A percentile compares a stretch with the other conserved stretches of the same genome.
Conservation (phyloP, 2,113 vertebrate genomes). For the Saguinus midas region DNA sequence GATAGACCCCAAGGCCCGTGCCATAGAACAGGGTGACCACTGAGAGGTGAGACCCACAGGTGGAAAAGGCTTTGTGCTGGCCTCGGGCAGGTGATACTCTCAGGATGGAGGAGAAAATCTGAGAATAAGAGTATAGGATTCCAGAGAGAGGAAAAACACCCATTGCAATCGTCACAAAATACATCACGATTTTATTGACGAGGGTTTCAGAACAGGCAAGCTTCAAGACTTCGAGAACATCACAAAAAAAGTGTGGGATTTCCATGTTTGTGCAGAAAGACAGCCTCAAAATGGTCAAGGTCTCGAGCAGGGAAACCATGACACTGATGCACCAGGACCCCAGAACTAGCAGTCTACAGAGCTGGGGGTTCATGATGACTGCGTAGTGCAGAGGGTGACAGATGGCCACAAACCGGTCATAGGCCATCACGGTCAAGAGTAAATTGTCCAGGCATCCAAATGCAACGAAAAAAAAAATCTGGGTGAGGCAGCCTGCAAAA, state of each 20-base stretch:
- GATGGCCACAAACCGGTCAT: slow-evolving; percentile 32
- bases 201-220: neutral
- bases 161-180: neutral
- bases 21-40: slow-evolving; percentile 40
- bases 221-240: slow-evolving; percentile 50
- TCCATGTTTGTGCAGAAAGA: slow-evolving; percentile 26
- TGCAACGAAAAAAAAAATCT: slow-evolving; percentile 29
- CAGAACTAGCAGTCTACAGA: slow-evolving; percentile 8
- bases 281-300: neutral
- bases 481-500: neutral
- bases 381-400: slow-evolving; percentile 16
- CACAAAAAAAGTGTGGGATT: slow-evolving; percentile 45
- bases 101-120: slow-evolving; percentile 46
- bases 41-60: slow-evolving; percentile 40
- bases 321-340: slow-evolving; percentile 27
- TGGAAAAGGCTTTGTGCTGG: slow-evolving; percentile 23
- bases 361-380: neutral
- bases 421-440: slow-evolving; percentile 6
- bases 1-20: slow-evolving; percentile 31
- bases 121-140: slow-evolving; percentile 38
- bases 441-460: slow-evolving; percentile 59
- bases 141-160: neutral
- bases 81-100: neutral
- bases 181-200: neutral
- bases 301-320: slow-evolving; percentile 11